Evolutionary conservation across 2,888 invertebrate species (phyloP).

Genomic region (Aradus depressus): DNA sequence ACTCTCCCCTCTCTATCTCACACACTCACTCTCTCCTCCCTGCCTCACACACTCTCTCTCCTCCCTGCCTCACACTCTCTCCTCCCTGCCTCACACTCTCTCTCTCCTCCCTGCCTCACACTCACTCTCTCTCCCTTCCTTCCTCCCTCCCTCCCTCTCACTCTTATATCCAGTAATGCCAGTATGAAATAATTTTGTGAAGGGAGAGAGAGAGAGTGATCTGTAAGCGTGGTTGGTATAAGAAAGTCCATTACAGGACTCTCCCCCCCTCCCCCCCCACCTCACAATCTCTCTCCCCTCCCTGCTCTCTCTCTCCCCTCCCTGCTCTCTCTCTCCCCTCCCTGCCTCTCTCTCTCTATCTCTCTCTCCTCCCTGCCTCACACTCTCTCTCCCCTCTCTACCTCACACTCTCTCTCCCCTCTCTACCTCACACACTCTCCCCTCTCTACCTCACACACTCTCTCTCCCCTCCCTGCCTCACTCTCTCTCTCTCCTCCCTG

Average conservation of each 20-base stretch:
- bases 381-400: background rate
- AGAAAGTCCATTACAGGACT: background rate
- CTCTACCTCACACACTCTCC: conserved; percentile 1
- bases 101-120: background rate
- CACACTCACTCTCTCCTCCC: background rate
- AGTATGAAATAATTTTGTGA: background rate
- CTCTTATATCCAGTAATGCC: background rate
- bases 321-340: background rate
- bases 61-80: background rate
- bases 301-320: background rate
- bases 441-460: background rate
- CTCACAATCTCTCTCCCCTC: background rate
- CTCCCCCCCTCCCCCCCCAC: background rate
- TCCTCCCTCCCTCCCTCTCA: background rate
- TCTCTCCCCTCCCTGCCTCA: background rate
- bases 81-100: background rate
- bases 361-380: conserved; percentile 1
- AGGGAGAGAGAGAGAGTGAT: background rate
- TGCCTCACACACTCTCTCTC: background rate
- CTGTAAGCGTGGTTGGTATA: background rate
- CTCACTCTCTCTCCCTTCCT: background rate
- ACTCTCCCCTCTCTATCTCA: background rate
- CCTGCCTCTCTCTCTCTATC: background rate
- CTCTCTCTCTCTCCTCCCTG: conserved; percentile 5
- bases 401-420: conserved; percentile 10